These are phyloP conservation scores for Poecilia gillii DNA, from an alignment of 2,797 vertebrate genomes.

Conservation along the genomic window DNA sequence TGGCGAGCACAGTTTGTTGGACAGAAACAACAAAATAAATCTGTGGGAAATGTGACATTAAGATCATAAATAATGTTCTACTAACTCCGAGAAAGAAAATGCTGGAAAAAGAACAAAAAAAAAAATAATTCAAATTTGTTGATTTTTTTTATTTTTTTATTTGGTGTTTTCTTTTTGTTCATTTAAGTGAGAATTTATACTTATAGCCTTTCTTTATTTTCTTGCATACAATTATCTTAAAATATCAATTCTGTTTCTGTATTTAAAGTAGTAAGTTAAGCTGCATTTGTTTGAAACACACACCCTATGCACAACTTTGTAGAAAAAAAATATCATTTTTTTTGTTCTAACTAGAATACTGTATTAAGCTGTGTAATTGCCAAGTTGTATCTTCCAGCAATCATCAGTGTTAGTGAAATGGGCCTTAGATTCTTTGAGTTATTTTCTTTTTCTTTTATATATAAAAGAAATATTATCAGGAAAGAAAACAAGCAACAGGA, in stretches of 20 bases:
- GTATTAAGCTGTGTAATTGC: background rate
- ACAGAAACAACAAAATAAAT: conserved; percentile 4
- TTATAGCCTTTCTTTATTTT: background rate
- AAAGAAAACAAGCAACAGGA: conserved; percentile 65
- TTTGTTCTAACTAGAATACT: background rate
- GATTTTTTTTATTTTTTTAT: background rate
- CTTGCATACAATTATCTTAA: background rate
- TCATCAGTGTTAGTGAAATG: conserved; percentile 26
- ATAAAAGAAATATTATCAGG: conserved; percentile 64
- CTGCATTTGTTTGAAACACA: background rate
- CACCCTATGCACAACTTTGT: background rate
- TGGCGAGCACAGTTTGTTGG: background rate
- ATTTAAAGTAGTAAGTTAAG: background rate
- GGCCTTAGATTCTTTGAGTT: conserved; percentile 2
- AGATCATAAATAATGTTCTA: background rate
- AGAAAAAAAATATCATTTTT: background rate
- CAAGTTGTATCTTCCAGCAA: background rate
- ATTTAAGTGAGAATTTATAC: background rate
- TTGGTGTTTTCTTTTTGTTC: background rate
- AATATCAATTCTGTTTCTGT: background rate
- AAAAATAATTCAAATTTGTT: background rate
- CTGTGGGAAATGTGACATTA: background rate
- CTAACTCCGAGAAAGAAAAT: background rate
- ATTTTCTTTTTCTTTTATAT: conserved; percentile 23
- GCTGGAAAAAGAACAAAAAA: background rate